Evolutionary conservation across 2,113 vertebrate genomes (phyloP), one percentile per base, ranked within the genome.

Genomic region (Columba janthina): DNA sequence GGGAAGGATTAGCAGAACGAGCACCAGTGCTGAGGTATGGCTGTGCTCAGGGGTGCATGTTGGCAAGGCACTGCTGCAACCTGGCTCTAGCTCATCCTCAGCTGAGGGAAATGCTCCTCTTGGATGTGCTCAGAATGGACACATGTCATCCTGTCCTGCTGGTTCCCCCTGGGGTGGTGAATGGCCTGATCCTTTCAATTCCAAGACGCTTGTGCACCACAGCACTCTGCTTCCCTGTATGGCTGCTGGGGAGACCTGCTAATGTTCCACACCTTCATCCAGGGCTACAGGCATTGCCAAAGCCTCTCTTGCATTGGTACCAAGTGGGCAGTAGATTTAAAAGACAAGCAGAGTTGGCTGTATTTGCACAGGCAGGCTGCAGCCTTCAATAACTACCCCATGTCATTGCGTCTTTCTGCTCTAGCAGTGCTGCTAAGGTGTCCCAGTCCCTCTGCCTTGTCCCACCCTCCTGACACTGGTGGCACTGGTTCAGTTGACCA

Each of bases 41-140:
- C n/a, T 0, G 0, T 40, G 36, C 58, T 38, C 32, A 46, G 26
- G 19, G 21, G 10, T 19, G 32, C 0, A 0, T 32, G 32, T 24
- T 38, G 28, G 13, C 32, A 44, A 42, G 29, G 29, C 17, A 7
- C 5, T 44, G n/a, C 31, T n/a, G 31, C 22, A 21, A 21, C 22
- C 29, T 13, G 53, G 38, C 29, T 48, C 38, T 22, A 53, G 11
- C 26, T 50, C 46, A 29, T 28, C 17, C 34, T 84, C 40, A 38
- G 15, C 31, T 21, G 61, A 42, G 14, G 13, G 28, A 53, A 79
- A 31, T 4, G 14, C 5, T 79, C 34, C 15, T 57, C 42, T 51
- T 9, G 34, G 3, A 5, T 5, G 13, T 46, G 50, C 16, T 50
- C 26, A 18, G 34, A 42, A 7, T 10, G 7, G 62, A 29, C 21